These are phyloP conservation scores for Acanthochromis polyacanthus DNA, from an alignment of 2,113 vertebrate genomes.

Conservation along the genomic window DNA sequence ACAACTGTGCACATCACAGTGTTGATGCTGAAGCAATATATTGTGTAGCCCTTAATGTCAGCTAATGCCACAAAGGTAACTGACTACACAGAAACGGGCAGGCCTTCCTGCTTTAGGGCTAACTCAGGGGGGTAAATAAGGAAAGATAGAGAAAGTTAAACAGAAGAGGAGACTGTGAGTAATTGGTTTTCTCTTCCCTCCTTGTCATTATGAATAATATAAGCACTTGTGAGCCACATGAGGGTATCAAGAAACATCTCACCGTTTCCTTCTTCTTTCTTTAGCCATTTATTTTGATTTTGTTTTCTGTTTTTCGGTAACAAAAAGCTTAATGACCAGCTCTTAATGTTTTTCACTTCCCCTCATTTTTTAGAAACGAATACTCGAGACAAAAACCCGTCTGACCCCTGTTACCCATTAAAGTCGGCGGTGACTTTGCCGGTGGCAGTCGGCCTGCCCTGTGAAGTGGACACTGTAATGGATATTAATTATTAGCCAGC, in stretches of 20 bases:
- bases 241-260: conserved; percentile 19
- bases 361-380: background rate
- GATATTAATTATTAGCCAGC: conserved; percentile 84
- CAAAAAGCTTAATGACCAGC: background rate
- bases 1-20: too few relatives aligned
- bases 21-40: too few relatives aligned
- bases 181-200: conserved; percentile 21
- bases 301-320: too few relatives aligned
- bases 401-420: conserved; percentile 44
- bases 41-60: too few relatives aligned
- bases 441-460: conserved; percentile 26
- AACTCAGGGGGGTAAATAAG: background rate
- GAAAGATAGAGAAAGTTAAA: conserved; percentile 30
- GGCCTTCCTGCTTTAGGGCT: background rate
- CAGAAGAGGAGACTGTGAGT: conserved; percentile 26
- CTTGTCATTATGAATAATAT: conserved; percentile 57
- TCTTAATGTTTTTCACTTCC: background rate
- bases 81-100: background rate
- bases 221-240: conserved; percentile 24
- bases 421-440: conserved; percentile 37
- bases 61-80: background rate
- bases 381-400: background rate
- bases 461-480: conserved; percentile 72
- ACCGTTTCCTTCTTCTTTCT: background rate
- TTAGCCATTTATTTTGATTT: background rate